phyloP scores from a whole-genome alignment of 2,888 invertebrate genomes.

The Caenorhabditis japonica region DNA sequence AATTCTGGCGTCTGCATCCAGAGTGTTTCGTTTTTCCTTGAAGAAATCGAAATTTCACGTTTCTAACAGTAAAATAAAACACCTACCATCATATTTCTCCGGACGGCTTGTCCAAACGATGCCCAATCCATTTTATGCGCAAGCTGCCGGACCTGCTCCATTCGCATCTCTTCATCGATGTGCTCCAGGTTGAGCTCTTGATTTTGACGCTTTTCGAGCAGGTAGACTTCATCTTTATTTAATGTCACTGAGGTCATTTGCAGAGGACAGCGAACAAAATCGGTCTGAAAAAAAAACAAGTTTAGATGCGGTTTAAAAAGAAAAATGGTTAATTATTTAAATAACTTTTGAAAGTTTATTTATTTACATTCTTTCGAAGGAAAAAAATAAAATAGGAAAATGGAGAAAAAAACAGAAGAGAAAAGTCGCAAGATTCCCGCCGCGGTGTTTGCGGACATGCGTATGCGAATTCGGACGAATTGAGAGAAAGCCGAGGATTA shows the following conservation, averaged over 20 bases:
- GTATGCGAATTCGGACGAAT: not conserved
- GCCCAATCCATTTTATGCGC: slow-evolving; percentile 29
- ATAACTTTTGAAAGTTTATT: too few relatives aligned
- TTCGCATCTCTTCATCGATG: slow-evolving; percentile 26
- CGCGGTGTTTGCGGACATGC: slow-evolving; percentile 5
- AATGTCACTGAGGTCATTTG: not conserved
- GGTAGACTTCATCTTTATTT: not conserved
- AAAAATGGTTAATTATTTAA: not conserved
- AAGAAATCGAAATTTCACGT: not conserved
- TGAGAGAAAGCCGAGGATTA: too few relatives aligned
- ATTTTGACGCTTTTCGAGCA: slow-evolving; percentile 9
- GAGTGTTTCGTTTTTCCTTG: slow-evolving; percentile 35
- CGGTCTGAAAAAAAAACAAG: not conserved
- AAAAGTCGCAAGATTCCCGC: too few relatives aligned
- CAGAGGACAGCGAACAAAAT: not conserved
- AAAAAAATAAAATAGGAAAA: not conserved
- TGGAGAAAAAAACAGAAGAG: not conserved
- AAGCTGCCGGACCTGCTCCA: slow-evolving; percentile 34
- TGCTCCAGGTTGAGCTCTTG: slow-evolving; percentile 29
- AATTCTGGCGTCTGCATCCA: slow-evolving; percentile 28
- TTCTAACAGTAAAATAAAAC: not conserved
- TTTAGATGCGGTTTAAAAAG: not conserved
- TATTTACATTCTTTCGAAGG: too few relatives aligned
- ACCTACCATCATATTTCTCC: slow-evolving; percentile 20
- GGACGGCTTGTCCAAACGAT: slow-evolving; percentile 14